phyloP scores from a whole-genome alignment of 2,113 vertebrate species.

The Atrichornis clamosus region DNA sequence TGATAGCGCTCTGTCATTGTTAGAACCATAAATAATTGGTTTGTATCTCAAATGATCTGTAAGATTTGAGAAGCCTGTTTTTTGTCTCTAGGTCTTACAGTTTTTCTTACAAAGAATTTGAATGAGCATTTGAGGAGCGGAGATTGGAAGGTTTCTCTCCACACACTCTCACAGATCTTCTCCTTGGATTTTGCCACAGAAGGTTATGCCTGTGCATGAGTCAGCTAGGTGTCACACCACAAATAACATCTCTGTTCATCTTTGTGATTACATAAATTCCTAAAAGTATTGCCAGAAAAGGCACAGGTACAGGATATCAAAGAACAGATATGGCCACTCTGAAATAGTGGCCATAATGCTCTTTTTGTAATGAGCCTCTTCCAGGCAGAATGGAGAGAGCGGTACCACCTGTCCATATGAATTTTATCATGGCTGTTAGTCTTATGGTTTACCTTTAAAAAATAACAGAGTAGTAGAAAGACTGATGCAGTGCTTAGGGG shows the following conservation, averaged over 20 bases:
- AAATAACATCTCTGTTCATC: not conserved
- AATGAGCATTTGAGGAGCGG: not conserved
- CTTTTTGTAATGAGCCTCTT: not conserved
- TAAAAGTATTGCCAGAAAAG: not conserved
- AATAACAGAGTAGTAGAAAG: not conserved
- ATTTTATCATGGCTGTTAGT: not conserved
- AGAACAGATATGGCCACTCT: not conserved
- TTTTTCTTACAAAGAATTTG: not conserved
- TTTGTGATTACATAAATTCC: not conserved
- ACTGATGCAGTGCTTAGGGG: not conserved
- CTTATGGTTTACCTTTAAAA: not conserved
- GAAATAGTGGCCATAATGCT: not conserved
- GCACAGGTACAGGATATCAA: not conserved
- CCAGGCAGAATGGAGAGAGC: not conserved
- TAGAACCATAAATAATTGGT: not conserved
- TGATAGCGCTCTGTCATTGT: fast-evolving
- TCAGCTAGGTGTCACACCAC: not conserved
- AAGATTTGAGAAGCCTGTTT: not conserved
- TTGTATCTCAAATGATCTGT: not conserved
- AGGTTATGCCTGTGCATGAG: not conserved
- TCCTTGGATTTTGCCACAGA: not conserved
- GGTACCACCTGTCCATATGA: not conserved
- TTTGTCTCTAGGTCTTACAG: not conserved
- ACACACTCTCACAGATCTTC: not conserved
- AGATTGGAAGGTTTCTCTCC: not conserved